Evolutionary conservation across 1,140 invertebrate species (phyloP).

Genomic region (Lycorma delicatula): DNA sequence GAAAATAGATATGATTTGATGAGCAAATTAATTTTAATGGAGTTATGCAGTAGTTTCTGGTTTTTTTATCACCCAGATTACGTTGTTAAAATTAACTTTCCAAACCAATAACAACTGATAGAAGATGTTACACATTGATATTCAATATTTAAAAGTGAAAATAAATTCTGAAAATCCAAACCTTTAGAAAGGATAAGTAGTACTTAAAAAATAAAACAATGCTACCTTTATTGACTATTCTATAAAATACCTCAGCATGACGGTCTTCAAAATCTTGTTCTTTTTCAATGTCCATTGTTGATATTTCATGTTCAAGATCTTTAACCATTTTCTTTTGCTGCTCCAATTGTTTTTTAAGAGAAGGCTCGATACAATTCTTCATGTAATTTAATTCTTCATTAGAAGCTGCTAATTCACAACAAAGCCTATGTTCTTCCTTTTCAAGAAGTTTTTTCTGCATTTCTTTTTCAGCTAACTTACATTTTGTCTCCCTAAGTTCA

Average conservation of each 20-base stretch:
- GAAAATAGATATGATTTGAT: too few relatives aligned
- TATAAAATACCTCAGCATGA: not conserved
- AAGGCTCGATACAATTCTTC: not conserved
- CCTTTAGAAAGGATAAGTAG: too few relatives aligned
- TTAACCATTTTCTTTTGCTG: constrained; percentile 6
- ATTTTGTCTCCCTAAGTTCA: constrained; percentile 6
- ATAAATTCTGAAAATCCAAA: too few relatives aligned
- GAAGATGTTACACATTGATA: too few relatives aligned
- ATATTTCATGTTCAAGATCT: constrained; percentile 16
- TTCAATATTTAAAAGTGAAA: too few relatives aligned
- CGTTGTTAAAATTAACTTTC: too few relatives aligned
- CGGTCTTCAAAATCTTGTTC: constrained; percentile 1
- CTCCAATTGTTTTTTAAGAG: not conserved
- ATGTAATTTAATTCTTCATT: constrained; percentile 13
- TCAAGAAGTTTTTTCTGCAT: constrained; percentile 8
- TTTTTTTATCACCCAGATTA: too few relatives aligned
- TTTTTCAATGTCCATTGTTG: constrained; percentile 9
- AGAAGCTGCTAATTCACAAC: not conserved
- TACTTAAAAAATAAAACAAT: too few relatives aligned
- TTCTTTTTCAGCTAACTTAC: not conserved
- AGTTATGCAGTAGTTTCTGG: too few relatives aligned
- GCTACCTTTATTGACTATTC: too few relatives aligned
- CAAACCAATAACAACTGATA: too few relatives aligned
- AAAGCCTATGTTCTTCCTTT: constrained; percentile 2
- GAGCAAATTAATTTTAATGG: too few relatives aligned